Base-by-base conservation (phyloP, 2,797 vertebrate species). In the Sebastes steindachneri region DNA sequence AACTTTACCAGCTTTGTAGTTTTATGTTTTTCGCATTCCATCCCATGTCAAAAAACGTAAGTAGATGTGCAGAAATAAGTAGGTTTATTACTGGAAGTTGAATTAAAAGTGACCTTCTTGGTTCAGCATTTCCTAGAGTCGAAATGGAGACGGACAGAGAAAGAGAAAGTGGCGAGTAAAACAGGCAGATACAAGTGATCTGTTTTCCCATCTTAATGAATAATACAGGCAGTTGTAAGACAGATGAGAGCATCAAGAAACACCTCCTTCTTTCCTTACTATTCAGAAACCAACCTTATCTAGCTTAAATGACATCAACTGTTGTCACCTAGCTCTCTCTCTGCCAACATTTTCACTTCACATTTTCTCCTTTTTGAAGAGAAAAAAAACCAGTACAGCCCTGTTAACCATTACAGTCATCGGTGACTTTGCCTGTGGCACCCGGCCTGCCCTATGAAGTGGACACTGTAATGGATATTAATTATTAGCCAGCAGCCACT, bases 401-500 rank as follows among this genome's bases (percentile, higher is more conserved):
- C 70, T 1, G 55, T 90, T 91, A 89, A 93, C 87, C 83, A 84
- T 87, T 83, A 86, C 72, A 85, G 70, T 74, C 54, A 54, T 33
- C 4, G 0, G 41, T 86, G 79, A 89, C 88, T 90, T 88, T 90
- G 71, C 86, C 73, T 5, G 63, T 59, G 82, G 85, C 81, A 69
- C 37, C 72, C 28, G 4, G 68, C 25, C 82, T 31, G 63, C 80
- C 68, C 82, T 79, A 29, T 88, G 58, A 86, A 90, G 90, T 90
- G 85, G 85, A 79, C 92, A 79, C 75, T 79, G 87, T 90, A 94
- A 93, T 92, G 82, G 90, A 90, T 92, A 93, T 95, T 94, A 95
- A 95, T 96, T 94, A 96, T 96, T 94, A 94, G 93, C 92, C 83
- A 90, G 92, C 79, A 93, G 88, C 86, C 89, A 92, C 93, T 93